A percentile compares a stretch with the other conserved stretches of the same genome.
These are phyloP conservation scores for Clamator glandarius DNA, from an alignment of 2,797 vertebrate species.

Conservation along the genomic window DNA sequence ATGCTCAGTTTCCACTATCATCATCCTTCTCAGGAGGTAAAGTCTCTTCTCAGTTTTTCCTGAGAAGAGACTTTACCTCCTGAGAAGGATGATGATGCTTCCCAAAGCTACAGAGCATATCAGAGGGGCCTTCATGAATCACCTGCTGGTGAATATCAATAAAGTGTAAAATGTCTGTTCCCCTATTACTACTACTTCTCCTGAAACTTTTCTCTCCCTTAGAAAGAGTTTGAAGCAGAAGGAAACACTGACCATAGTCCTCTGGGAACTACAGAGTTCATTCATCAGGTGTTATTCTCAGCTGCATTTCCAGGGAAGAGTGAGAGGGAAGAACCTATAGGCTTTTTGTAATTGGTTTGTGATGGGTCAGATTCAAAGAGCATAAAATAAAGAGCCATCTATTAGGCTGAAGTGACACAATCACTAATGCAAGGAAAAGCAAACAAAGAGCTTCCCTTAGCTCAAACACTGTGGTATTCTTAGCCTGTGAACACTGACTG, in stretches of 20 bases:
- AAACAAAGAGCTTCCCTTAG: conserved; percentile 61
- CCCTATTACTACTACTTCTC: neutral
- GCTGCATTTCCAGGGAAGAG: conserved; percentile 29
- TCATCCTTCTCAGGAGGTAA: too few relatives aligned
- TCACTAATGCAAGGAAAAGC: conserved; percentile 47
- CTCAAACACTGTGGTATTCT: conserved; percentile 36
- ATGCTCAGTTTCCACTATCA: too few relatives aligned
- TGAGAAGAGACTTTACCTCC: neutral
- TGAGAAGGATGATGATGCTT: neutral
- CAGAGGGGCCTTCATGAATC: neutral
- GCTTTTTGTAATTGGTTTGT: conserved; percentile 64
- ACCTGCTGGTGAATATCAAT: neutral
- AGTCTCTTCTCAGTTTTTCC: too few relatives aligned
- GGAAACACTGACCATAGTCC: neutral
- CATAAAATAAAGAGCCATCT: conserved; percentile 68
- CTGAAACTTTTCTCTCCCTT: neutral
- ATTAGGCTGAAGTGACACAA: conserved; percentile 59
- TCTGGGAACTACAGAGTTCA: neutral
- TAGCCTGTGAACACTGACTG: neutral
- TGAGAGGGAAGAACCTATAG: neutral
- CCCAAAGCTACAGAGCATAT: neutral
- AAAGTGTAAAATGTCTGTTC: neutral
- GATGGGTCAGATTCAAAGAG: conserved; percentile 61
- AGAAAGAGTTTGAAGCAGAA: neutral
- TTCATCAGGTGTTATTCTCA: conserved; percentile 2